Base-by-base conservation (phyloP, 1,140 invertebrate genomes). In the Lutraria rhynchaena region DNA sequence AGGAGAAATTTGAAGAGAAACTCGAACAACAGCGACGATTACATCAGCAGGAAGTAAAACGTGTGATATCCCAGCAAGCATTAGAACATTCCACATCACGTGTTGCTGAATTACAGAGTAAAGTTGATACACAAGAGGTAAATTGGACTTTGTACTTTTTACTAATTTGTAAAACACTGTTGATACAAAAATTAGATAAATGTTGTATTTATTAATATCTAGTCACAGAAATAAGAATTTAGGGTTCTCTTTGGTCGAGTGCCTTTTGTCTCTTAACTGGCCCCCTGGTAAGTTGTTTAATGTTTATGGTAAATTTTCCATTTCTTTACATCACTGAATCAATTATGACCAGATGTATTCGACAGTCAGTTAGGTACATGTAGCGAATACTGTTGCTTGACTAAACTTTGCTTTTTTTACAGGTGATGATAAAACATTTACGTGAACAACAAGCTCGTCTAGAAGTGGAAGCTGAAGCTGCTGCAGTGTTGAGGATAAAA, bases 81-180 rank as follows among this genome's bases (percentile, higher is more conserved):
- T 75, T 92, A 37, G 74, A 87, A 41, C 84, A 90, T 63, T 90
- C 90, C 0, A 85, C 89, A 2, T 90, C 90, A 46, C 86, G 87
- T 75, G 57, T 88, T 49, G 89, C 90, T 22, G 87, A 90, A 51
- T 83, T 92, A 46, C 87, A 91, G 75, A 90, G 86, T 63, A 89
- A 89, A 85, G 85, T 88, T 53, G 89, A 91, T 69, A 87, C 90
- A 29, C 91, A 92, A 57, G 86, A 92, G 87, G 91, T 90, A n/a
- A n/a, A n/a, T n/a, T n/a, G n/a, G n/a, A n/a, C n/a, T n/a, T n/a
- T n/a, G n/a, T n/a, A n/a, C n/a, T n/a, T n/a, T n/a, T n/a, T n/a
- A n/a, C n/a, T n/a, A n/a, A n/a, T n/a, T n/a, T n/a, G n/a, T n/a
- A n/a, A n/a, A n/a, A n/a, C n/a, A n/a, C n/a, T n/a, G n/a, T n/a